Base-by-base conservation (phyloP, 2,797 vertebrate genomes). In the Mormyrus hasselquistii region DNA sequence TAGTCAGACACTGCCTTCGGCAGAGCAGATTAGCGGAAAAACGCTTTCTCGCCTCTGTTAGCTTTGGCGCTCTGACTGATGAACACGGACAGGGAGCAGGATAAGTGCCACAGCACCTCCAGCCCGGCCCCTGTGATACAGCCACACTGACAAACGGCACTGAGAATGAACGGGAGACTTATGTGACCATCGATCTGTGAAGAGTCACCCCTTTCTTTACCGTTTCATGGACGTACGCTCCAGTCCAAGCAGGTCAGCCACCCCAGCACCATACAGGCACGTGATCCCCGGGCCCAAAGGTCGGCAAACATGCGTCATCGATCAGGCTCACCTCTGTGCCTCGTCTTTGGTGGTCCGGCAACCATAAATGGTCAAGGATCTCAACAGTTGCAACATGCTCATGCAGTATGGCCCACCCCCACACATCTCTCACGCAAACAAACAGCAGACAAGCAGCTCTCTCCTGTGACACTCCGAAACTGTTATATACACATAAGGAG, bases 401-500 rank as follows among this genome's bases (percentile, higher is more conserved):
- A 16, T 55, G 22, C 22, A 25, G 84, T n/a, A 14, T 1, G 8
- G 9, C 83, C 83, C 49, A 85, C n/a, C 25, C n/a, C 49, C 25
- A 55, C 50, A 1, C 25, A 7, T 82, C 22, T 25, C 49, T 86
- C 50, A 86, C 50, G 25, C 84, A 86, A 86, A 53, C 83, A 85
- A 85, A 86, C 83, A 79, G 73, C 38, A n/a, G 47, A n/a, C 73
- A 47, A 44, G 14, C 76, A 86, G 76, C 76, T 47, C 76, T 82
- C 73, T 79, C 34, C 38, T 41, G 73, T 5, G 5, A 50, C 83
- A 86, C 22, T 79, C 41, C n/a, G 12, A 82, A 44, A 82, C 38
- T 47, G 76, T 82, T 82, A 82, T 86, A 55, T 16, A 55, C 49
- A 86, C 84, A 86, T 86, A 86, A 53, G 84, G 84, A 53, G 25